Evolutionary conservation across 2,888 invertebrate species (phyloP), one percentile per base, ranked within the genome.

Genomic region (Hirtodrosophila histrioides): DNA sequence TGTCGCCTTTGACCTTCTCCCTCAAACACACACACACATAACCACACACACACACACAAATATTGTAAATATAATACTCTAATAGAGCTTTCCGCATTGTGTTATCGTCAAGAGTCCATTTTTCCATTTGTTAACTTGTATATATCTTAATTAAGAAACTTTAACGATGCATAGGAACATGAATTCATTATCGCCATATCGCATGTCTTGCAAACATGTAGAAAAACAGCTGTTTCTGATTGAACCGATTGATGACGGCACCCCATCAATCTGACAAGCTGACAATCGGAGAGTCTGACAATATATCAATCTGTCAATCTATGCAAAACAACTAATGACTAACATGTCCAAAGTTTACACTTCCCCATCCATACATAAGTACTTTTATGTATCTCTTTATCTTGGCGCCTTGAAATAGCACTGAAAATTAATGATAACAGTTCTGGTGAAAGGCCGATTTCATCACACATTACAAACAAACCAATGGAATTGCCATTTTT

Each of bases 111-210:
- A 69, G 48, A 58, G 75, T 51, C 57, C 54, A 60, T 60, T 75
- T 75, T 39, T 45, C 33, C 44, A 40, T 49, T 53, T 41, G 61
- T 62, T 58, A 33, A 36, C 31, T 57, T 57, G 65, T 82, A 5
- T 3, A 4, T 27, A 83, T 75, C 86, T 83, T 69, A 77, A 80
- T 84, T 81, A 63, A 44, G 4, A 60, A 68, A 74, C 53, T 51
- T 56, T 68, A 74, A 74, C 56, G 51, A 74, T 49, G 55, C 50
- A 49, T 45, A 40, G 53, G 53, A 62, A 67, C 72, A 73, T 61
- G 43, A 53, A 66, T 55, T 71, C 63, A 78, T 65, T 77, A 61
- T 60, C 55, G 51, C 40, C 40, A 56, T 69, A 74, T 76, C 72
- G 67, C 67, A 75, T 72, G 72, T 72, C 72, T 70, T 7, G 40